Evolutionary conservation across 2,113 vertebrate genomes (phyloP).

Genomic region (Psittacara wagleri): DNA sequence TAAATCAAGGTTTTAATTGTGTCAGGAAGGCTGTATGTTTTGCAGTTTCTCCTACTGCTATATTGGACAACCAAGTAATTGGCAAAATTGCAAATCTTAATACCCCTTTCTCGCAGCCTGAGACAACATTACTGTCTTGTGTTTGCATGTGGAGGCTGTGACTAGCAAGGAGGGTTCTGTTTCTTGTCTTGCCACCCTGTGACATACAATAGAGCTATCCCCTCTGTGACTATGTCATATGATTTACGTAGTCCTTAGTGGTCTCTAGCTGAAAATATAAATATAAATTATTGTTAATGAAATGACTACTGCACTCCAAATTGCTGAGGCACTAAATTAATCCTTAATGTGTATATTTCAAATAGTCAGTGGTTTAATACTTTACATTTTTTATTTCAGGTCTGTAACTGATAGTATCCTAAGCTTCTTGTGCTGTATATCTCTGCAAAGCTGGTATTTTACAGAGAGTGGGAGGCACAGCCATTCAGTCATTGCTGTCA

Average conservation of each 20-base stretch:
- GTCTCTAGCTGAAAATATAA: background rate
- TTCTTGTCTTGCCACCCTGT: background rate
- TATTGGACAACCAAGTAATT: conserved; percentile 8
- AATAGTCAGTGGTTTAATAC: background rate
- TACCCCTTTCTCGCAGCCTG: background rate
- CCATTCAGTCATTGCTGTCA: conserved; percentile 29
- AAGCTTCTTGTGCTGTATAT: background rate
- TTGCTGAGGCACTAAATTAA: conserved; percentile 16
- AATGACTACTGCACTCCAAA: background rate
- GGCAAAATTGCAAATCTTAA: background rate
- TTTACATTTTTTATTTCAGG: background rate
- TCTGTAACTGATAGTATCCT: background rate
- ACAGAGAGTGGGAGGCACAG: background rate
- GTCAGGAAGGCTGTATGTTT: background rate
- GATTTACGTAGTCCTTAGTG: background rate
- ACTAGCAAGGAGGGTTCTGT: background rate
- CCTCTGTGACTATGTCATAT: background rate
- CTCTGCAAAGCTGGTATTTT: conserved; percentile 21
- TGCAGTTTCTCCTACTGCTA: background rate
- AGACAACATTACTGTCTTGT: background rate
- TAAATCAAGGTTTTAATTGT: conserved; percentile 34
- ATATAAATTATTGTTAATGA: background rate
- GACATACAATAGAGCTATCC: background rate
- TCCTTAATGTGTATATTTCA: background rate
- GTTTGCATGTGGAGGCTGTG: background rate